A percentile compares a stretch with the other conserved stretches of the same genome.
These are phyloP conservation scores for Drosophila melanocephala DNA, from an alignment of 2,888 invertebrate species.

Conservation along the genomic window DNA sequence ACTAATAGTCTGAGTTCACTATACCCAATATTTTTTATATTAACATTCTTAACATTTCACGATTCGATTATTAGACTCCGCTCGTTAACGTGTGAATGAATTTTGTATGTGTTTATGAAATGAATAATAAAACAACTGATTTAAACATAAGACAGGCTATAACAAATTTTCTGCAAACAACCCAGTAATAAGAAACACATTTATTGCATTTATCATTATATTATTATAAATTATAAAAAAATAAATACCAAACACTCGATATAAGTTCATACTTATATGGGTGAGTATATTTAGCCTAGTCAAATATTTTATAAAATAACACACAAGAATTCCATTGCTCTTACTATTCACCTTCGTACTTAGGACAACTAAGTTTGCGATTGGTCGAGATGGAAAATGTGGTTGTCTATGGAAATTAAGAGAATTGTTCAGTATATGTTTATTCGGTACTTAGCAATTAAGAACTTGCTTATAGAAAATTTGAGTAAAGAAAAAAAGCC, in stretches of 20 bases:
- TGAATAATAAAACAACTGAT: neutral
- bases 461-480: constrained; percentile 7
- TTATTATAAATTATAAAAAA: neutral
- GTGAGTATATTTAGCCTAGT: neutral
- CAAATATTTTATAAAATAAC: neutral
- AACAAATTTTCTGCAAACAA: neutral
- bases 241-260: neutral
- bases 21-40: neutral
- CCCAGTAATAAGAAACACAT: neutral
- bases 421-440: constrained; percentile 15
- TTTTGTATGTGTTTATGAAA: neutral
- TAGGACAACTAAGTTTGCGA: neutral
- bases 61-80: neutral
- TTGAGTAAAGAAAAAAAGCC: constrained; percentile 6
- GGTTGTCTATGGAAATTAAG: neutral
- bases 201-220: neutral
- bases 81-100: neutral
- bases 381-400: neutral
- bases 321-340: neutral
- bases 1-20: neutral
- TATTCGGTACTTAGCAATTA: constrained; percentile 2
- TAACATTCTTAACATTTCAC: neutral
- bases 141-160: neutral
- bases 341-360: neutral
- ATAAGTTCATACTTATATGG: neutral